Percentiles rank a stretch among this genome's conserved stretches.
Evolutionary conservation across 2,888 invertebrate genomes (phyloP).

Genomic region (Eupithecia exiguata): DNA sequence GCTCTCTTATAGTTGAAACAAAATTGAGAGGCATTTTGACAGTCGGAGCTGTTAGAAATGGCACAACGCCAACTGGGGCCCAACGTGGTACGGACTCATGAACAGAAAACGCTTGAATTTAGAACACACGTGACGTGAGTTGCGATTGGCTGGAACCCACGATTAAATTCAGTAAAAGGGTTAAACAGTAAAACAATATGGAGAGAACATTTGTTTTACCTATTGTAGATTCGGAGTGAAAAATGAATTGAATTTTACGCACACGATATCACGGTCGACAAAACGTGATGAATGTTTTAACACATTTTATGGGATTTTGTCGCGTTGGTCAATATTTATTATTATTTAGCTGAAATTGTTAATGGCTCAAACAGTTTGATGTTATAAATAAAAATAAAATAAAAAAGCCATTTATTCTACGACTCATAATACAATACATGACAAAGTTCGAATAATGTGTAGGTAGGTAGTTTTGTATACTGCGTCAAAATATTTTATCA

Average conservation of each 20-base stretch:
- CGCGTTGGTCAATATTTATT: background rate
- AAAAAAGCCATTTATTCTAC: too few relatives aligned
- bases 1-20: background rate
- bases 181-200: conserved; percentile 20
- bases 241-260: conserved; percentile 11
- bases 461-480: too few relatives aligned
- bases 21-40: background rate
- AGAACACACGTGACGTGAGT: conserved; percentile 22
- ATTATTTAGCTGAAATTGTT: background rate
- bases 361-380: background rate
- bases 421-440: too few relatives aligned
- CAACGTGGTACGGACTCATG: conserved; percentile 26
- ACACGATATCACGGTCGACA: conserved; percentile 1
- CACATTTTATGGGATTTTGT: background rate
- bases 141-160: conserved; percentile 13
- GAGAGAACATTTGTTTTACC: conserved; percentile 20
- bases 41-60: conserved; percentile 17
- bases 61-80: conserved; percentile 31
- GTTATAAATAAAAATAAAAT: background rate
- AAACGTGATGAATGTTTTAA: conserved; percentile 7
- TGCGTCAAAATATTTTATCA: too few relatives aligned
- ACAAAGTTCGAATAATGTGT: too few relatives aligned
- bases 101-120: conserved; percentile 27
- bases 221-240: conserved; percentile 13
- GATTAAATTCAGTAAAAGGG: conserved; percentile 22